These are phyloP conservation scores for Dryadula phaetusa DNA, from an alignment of 2,888 invertebrate species.

Conservation along the genomic window DNA sequence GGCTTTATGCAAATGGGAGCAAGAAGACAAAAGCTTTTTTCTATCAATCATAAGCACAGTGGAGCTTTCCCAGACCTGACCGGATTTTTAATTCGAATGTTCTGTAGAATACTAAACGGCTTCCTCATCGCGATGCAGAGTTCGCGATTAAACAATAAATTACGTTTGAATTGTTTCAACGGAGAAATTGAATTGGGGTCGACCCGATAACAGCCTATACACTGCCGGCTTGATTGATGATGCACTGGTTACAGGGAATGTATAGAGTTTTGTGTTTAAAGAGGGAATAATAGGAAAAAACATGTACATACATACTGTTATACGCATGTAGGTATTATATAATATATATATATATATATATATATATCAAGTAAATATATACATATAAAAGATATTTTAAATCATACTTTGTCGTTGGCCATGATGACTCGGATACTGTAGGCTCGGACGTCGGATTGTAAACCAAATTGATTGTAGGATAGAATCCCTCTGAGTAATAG, in stretches of 20 bases:
- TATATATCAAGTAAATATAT: no score
- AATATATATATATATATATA: no score
- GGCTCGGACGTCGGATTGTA: no score
- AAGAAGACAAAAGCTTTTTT: slow-evolving; percentile 13
- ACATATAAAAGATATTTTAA: no score
- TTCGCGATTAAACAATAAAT: slow-evolving; percentile 34
- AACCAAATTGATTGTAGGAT: no score
- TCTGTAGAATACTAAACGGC: slow-evolving; percentile 9
- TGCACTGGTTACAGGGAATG: not conserved
- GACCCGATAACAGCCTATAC: slow-evolving; percentile 21
- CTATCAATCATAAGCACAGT: slow-evolving; percentile 21
- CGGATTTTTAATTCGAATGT: slow-evolving; percentile 8
- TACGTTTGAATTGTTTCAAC: slow-evolving; percentile 30
- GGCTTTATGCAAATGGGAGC: not conserved
- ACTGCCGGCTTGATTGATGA: slow-evolving; percentile 9
- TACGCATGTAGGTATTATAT: no score
- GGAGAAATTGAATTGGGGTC: slow-evolving; percentile 29
- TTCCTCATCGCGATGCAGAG: slow-evolving; percentile 20
- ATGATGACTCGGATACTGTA: no score
- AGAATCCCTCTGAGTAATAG: no score
- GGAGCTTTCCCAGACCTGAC: slow-evolving; percentile 11
- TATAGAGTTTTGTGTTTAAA: not conserved
- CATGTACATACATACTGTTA: no score
- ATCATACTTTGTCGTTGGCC: no score
- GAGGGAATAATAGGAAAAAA: not conserved